phyloP scores from a whole-genome alignment of 2,113 vertebrate species.

The Origma solitaria region DNA sequence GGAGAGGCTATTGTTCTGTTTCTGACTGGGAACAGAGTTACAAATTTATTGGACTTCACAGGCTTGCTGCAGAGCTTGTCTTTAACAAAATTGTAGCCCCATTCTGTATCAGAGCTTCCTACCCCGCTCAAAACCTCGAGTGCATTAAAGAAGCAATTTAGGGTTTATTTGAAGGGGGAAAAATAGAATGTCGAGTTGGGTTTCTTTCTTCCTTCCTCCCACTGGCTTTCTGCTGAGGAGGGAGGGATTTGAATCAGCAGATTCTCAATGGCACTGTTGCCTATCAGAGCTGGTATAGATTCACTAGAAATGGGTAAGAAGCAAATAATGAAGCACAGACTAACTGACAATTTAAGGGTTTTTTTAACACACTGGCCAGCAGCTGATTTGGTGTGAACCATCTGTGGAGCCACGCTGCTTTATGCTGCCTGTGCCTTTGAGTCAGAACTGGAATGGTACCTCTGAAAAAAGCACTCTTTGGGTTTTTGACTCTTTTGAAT shows the following conservation, averaged over 20 bases:
- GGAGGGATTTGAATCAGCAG: slow-evolving; percentile 60
- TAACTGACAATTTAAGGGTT: neutral
- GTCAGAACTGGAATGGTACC: neutral
- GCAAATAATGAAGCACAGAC: slow-evolving; percentile 52
- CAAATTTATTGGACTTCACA: slow-evolving; percentile 50
- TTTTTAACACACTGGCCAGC: slow-evolving; percentile 9
- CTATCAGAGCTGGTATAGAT: slow-evolving; percentile 24
- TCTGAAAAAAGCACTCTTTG: neutral
- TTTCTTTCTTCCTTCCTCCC: slow-evolving; percentile 62
- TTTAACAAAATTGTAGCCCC: slow-evolving; percentile 48
- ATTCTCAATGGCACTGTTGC: slow-evolving; percentile 45
- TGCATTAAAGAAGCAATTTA: slow-evolving; percentile 68
- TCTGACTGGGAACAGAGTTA: slow-evolving; percentile 56
- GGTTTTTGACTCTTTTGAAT: neutral
- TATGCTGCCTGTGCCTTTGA: neutral
- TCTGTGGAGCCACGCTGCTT: slow-evolving; percentile 8
- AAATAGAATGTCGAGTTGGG: slow-evolving; percentile 57
- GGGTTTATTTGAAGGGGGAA: slow-evolving; percentile 59
- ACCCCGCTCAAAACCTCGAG: slow-evolving; percentile 26
- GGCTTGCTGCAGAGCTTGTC: slow-evolving; percentile 49
- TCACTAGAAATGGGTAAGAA: slow-evolving; percentile 25
- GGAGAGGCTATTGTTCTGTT: slow-evolving; percentile 52
- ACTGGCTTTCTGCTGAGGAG: slow-evolving; percentile 52
- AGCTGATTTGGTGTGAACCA: slow-evolving; percentile 29
- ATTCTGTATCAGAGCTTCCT: slow-evolving; percentile 55